These are phyloP conservation scores for Microtus agrestis DNA, from an alignment of 2,797 vertebrate species.

Conservation along the genomic window DNA sequence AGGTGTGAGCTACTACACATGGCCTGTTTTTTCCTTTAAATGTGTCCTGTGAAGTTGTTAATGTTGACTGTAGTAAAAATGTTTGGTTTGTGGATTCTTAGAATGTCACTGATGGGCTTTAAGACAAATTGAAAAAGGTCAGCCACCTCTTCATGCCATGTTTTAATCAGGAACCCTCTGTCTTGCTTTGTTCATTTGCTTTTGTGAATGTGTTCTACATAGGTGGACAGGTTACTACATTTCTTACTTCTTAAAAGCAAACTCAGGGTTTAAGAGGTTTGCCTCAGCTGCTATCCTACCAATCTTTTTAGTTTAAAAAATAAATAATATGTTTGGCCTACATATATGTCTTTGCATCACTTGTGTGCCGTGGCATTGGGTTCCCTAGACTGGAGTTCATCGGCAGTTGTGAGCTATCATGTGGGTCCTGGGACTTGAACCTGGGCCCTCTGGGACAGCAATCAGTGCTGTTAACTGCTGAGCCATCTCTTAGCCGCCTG, in stretches of 20 bases:
- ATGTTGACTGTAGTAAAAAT: conserved; percentile 43
- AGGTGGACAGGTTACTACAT: background rate
- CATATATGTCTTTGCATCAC: background rate
- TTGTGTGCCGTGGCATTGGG: background rate
- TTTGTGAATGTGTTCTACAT: background rate
- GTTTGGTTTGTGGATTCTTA: conserved; percentile 16
- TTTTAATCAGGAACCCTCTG: conserved; percentile 2
- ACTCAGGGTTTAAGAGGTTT: conserved; percentile 16
- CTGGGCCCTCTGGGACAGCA: background rate
- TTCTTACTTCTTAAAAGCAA: conserved; percentile 34
- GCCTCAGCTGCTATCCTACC: background rate
- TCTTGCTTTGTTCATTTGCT: conserved; percentile 16
- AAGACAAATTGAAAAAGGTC: conserved; percentile 18
- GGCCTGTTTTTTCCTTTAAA: background rate
- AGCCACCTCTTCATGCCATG: background rate
- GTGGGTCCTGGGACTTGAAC: background rate
- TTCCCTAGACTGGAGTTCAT: background rate
- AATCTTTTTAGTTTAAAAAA: background rate
- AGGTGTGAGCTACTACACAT: background rate
- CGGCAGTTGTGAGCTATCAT: background rate
- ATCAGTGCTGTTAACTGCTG: no score
- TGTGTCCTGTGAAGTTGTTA: background rate
- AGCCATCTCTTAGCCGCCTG: no score
- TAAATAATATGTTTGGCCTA: background rate
- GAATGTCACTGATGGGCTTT: background rate